Conservation (phyloP, 2,113 vertebrate species). For the Lucifuga dentata region DNA sequence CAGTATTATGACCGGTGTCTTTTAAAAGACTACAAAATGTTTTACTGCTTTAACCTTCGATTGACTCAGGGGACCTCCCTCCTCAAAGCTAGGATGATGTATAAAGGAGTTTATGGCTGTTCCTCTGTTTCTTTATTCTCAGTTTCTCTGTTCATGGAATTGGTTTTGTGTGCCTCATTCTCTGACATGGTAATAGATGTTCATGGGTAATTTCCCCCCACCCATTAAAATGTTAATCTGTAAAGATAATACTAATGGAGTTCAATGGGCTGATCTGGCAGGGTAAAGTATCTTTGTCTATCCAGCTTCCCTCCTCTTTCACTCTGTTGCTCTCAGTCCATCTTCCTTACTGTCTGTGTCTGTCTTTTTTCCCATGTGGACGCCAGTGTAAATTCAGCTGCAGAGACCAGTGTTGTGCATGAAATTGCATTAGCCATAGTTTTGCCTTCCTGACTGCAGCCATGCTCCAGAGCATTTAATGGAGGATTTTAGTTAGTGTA, state of each 20-base stretch:
- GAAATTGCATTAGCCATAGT: constrained; percentile 76
- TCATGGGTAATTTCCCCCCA: constrained; percentile 73
- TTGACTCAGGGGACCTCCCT: constrained; percentile 24
- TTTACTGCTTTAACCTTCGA: constrained; percentile 35
- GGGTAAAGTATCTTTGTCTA: constrained; percentile 55
- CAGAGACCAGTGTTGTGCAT: constrained; percentile 60
- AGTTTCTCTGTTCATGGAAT: constrained; percentile 26
- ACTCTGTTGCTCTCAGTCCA: constrained; percentile 20
- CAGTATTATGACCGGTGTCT: constrained; percentile 21
- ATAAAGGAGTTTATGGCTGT: constrained; percentile 31
- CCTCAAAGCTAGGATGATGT: constrained; percentile 35
- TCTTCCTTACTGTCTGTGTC: constrained; percentile 14
- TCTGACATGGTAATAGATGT: constrained; percentile 48
- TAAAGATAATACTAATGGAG: constrained; percentile 71
- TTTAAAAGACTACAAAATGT: constrained; percentile 35
- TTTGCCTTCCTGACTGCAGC: constrained; percentile 49
- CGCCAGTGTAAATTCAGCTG: constrained; percentile 54
- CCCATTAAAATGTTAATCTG: constrained; percentile 76
- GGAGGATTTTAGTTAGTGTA: constrained; percentile 64
- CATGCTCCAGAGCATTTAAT: constrained; percentile 64
- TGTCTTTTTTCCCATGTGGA: constrained; percentile 23
- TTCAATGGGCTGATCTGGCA: constrained; percentile 67
- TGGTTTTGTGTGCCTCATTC: constrained; percentile 49
- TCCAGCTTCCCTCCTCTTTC: constrained; percentile 18
- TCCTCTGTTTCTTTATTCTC: constrained; percentile 23